These are phyloP conservation scores for Andinoacara biseriatus DNA, from an alignment of 2,113 vertebrate genomes.

Conservation along the genomic window DNA sequence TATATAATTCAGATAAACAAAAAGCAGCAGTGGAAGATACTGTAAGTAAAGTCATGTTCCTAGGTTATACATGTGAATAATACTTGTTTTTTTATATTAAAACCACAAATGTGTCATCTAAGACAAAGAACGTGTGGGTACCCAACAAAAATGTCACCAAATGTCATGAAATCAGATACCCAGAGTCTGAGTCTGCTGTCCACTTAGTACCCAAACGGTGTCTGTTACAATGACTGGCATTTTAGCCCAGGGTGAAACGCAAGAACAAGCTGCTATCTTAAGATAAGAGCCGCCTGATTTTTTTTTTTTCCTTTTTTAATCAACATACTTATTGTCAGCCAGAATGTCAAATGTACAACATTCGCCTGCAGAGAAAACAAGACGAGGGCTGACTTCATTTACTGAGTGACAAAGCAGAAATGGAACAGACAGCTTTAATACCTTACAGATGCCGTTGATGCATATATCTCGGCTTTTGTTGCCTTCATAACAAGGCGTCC, in stretches of 20 bases:
- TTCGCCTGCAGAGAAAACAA: constrained; percentile 13
- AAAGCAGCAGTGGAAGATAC: too few relatives aligned
- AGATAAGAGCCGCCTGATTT: constrained; percentile 35
- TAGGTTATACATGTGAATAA: background rate
- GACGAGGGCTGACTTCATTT: background rate
- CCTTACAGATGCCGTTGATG: constrained; percentile 97
- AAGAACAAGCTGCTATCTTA: constrained; percentile 23
- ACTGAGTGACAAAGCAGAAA: background rate
- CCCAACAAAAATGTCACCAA: constrained; percentile 66
- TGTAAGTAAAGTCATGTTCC: background rate
- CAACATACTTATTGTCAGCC: constrained; percentile 45
- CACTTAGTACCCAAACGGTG: constrained; percentile 23
- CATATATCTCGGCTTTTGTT: constrained; percentile 86
- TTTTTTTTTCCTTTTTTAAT: constrained; percentile 4
- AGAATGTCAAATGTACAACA: constrained; percentile 56
- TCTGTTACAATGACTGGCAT: constrained; percentile 58
- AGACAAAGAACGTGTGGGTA: background rate
- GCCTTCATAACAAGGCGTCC: constrained; percentile 88
- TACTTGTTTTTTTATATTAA: background rate
- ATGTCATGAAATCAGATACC: constrained; percentile 60
- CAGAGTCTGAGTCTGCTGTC: constrained; percentile 19
- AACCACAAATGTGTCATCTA: background rate
- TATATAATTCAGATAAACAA: too few relatives aligned
- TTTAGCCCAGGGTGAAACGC: constrained; percentile 50
- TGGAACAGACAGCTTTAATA: constrained; percentile 48